Conservation (phyloP, 2,888 invertebrate genomes). For the Drosophila eohydei region DNA sequence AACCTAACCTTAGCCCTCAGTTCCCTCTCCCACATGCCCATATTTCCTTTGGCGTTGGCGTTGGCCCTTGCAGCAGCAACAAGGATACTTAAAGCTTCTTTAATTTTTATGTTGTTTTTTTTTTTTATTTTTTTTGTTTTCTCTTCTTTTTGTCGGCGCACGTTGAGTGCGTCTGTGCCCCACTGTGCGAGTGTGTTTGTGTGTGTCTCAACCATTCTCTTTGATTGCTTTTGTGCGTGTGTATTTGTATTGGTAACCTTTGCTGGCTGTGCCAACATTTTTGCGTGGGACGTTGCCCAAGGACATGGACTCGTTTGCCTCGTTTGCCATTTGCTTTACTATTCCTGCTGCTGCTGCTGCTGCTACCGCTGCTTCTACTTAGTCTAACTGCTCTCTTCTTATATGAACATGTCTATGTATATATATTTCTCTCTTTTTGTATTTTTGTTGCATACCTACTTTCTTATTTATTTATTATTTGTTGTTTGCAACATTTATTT, state of each 20-base stretch:
- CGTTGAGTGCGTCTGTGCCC: constrained; percentile 50
- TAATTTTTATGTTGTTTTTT: constrained; percentile 75
- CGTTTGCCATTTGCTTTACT: constrained; percentile 58
- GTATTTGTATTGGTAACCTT: constrained; percentile 71
- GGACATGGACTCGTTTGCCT: constrained; percentile 75
- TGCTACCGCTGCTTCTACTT: constrained; percentile 5
- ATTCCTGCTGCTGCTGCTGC: constrained; percentile 29
- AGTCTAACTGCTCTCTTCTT: constrained; percentile 28
- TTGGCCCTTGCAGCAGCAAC: constrained; percentile 53
- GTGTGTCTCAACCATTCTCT: constrained; percentile 44
- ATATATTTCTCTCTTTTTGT: constrained; percentile 4
- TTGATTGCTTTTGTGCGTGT: constrained; percentile 47
- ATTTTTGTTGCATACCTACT: constrained; percentile 19
- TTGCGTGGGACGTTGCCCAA: constrained; percentile 81
- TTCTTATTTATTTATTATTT: constrained; percentile 72
- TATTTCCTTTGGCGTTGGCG: constrained; percentile 59
- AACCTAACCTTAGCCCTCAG: neutral
- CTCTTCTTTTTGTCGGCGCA: constrained; percentile 71
- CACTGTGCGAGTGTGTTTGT: constrained; percentile 14
- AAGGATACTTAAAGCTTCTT: constrained; percentile 81
- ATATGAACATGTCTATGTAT: constrained; percentile 8
- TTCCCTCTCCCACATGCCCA: constrained; percentile 2
- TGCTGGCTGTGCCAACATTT: constrained; percentile 66
- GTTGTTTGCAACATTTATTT: constrained; percentile 62
- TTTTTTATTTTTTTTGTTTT: constrained; percentile 59